Evolutionary conservation across 2,113 vertebrate species (phyloP).

Genomic region (Thymallus thymallus): DNA sequence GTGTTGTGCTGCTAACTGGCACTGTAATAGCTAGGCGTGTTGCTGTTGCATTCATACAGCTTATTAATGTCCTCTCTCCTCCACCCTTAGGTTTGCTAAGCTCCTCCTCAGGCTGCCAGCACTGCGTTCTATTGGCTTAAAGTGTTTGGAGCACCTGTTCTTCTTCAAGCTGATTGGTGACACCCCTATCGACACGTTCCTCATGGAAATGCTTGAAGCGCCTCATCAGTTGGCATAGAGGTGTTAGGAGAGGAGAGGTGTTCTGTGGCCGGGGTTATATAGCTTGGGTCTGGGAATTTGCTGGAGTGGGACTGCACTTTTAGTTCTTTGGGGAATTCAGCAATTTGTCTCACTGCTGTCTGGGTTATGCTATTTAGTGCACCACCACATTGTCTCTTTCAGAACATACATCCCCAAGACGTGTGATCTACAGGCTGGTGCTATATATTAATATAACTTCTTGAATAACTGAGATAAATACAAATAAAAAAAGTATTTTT

Average conservation of each 20-base stretch:
- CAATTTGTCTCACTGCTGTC: constrained; percentile 76
- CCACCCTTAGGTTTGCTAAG: constrained; percentile 82
- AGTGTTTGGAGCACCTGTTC: constrained; percentile 92
- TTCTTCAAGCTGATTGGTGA: constrained; percentile 94
- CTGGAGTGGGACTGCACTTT: constrained; percentile 79
- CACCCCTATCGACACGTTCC: constrained; percentile 93
- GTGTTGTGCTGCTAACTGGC: neutral
- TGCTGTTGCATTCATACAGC: neutral
- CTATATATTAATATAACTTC: constrained; percentile 72
- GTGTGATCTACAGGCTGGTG: constrained; percentile 75
- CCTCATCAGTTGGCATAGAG: constrained; percentile 85
- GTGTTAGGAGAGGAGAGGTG: constrained; percentile 30
- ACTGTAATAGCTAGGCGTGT: neutral
- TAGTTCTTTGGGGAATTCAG: constrained; percentile 74
- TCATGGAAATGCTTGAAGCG: constrained; percentile 95
- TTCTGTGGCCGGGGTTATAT: constrained; percentile 63
- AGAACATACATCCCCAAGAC: constrained; percentile 67
- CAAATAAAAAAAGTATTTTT: constrained; percentile 41
- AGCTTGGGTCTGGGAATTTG: constrained; percentile 68
- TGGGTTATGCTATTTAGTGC: constrained; percentile 66
- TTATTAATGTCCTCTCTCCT: constrained; percentile 25
- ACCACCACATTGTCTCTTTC: constrained; percentile 71
- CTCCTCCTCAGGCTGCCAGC: constrained; percentile 87
- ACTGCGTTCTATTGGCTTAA: constrained; percentile 86
- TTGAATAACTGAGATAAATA: constrained; percentile 61